These are phyloP conservation scores for Oscheius sp. DNA, from an alignment of 2,888 invertebrate species.

Conservation along the genomic window DNA sequence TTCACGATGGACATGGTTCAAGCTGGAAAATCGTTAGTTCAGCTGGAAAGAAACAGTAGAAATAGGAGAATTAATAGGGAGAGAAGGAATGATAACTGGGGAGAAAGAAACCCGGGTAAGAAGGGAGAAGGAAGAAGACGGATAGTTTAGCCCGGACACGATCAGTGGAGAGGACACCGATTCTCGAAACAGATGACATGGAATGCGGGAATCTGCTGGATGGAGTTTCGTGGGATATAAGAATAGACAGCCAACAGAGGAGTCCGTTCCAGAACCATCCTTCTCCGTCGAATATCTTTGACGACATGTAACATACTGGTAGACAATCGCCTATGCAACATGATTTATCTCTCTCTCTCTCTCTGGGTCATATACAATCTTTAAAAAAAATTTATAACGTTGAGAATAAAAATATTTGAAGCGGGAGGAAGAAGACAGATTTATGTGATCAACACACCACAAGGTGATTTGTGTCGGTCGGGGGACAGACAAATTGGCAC, in stretches of 20 bases:
- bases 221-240: background rate
- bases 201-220: slow-evolving; percentile 9
- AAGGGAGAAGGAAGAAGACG: background rate
- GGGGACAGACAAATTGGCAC: slow-evolving; percentile 18
- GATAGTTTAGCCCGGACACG: too few species aligned
- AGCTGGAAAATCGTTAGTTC: slow-evolving; percentile 52
- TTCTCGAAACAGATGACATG: slow-evolving; percentile 11
- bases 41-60: slow-evolving; percentile 53
- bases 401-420: too few species aligned
- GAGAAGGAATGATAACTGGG: slow-evolving; percentile 6
- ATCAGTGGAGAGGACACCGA: background rate
- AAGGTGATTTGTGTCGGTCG: slow-evolving; percentile 15
- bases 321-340: too few species aligned
- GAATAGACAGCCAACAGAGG: slow-evolving; percentile 5
- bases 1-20: slow-evolving; percentile 76
- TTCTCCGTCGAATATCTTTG: slow-evolving; percentile 51
- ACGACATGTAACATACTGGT: slow-evolving; percentile 57
- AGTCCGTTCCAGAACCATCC: slow-evolving; percentile 45
- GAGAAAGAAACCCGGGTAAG: background rate
- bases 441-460: background rate
- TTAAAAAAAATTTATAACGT: too few species aligned
- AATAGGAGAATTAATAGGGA: slow-evolving; percentile 38
- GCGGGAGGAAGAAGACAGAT: background rate
- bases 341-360: too few species aligned
- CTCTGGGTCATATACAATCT: too few species aligned